These are phyloP conservation scores for Alligator sinensis DNA, from an alignment of 2,113 vertebrate genomes.

Conservation along the genomic window DNA sequence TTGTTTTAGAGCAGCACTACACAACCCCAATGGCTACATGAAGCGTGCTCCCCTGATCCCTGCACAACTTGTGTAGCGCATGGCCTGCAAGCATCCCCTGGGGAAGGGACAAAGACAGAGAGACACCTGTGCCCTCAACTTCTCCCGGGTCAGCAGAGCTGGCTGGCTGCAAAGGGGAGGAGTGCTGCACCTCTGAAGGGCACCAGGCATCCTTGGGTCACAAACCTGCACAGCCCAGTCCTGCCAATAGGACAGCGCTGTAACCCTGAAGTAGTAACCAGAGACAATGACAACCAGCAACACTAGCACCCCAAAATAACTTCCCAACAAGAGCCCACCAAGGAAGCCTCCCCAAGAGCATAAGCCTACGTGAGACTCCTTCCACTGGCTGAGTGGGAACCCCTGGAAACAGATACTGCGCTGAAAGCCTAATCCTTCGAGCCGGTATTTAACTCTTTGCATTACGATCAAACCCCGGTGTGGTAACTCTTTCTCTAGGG, in stretches of 20 bases:
- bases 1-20: neutral
- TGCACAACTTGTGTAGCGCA: neutral
- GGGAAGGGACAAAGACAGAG: neutral
- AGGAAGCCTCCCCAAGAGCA: too few species aligned
- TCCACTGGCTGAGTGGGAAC: too few species aligned
- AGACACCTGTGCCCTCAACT: neutral
- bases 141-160: neutral
- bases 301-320: too few species aligned
- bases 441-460: too few species aligned
- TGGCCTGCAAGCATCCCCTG: neutral
- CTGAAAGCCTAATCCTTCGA: too few species aligned
- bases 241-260: neutral
- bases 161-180: neutral
- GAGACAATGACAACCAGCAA: too few species aligned
- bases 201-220: neutral
- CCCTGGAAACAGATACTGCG: too few species aligned
- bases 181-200: neutral
- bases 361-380: too few species aligned
- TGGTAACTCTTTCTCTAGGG: too few species aligned
- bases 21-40: neutral
- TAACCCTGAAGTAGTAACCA: neutral
- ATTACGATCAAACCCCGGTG: too few species aligned
- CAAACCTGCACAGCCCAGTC: neutral
- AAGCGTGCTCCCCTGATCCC: neutral
- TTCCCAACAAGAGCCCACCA: too few species aligned